Percentiles rank a stretch among this genome's conserved stretches.
Conservation (phyloP, 1,140 invertebrate species). For the Trichonephila inaurata region DNA sequence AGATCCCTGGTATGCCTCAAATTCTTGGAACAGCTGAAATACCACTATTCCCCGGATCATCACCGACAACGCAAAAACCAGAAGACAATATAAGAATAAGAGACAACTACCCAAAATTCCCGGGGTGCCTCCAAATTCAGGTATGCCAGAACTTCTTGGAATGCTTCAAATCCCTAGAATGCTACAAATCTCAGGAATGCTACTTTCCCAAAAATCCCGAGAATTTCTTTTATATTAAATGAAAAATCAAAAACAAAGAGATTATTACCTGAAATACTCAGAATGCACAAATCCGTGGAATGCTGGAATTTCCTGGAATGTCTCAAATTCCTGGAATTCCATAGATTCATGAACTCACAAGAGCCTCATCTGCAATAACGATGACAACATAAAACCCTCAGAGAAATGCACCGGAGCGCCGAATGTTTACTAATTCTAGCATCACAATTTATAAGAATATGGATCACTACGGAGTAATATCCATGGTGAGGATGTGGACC, state of each 20-base stretch:
- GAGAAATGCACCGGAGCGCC: no score
- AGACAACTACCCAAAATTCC: not conserved
- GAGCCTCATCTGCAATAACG: not conserved
- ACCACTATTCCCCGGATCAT: slow-evolving; percentile 47
- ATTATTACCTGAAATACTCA: not conserved
- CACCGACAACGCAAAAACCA: not conserved
- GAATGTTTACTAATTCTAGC: no score
- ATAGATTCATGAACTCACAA: slow-evolving; percentile 43
- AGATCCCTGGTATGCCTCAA: slow-evolving; percentile 52
- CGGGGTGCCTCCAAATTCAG: not conserved
- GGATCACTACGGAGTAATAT: no score
- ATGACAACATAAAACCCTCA: no score
- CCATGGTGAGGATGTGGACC: no score
- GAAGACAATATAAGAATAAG: not conserved
- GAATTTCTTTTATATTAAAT: not conserved
- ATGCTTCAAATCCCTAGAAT: not conserved
- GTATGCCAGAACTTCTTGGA: not conserved
- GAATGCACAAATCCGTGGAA: not conserved
- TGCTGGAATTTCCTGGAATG: slow-evolving; percentile 12
- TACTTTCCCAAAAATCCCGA: slow-evolving; percentile 8
- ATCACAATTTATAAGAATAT: no score
- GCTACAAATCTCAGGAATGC: slow-evolving; percentile 47
- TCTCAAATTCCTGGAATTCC: slow-evolving; percentile 39
- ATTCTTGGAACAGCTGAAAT: slow-evolving; percentile 36
- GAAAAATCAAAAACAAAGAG: not conserved